phyloP scores from a whole-genome alignment of 1,140 invertebrate species.

The Coptotermes formosanus region DNA sequence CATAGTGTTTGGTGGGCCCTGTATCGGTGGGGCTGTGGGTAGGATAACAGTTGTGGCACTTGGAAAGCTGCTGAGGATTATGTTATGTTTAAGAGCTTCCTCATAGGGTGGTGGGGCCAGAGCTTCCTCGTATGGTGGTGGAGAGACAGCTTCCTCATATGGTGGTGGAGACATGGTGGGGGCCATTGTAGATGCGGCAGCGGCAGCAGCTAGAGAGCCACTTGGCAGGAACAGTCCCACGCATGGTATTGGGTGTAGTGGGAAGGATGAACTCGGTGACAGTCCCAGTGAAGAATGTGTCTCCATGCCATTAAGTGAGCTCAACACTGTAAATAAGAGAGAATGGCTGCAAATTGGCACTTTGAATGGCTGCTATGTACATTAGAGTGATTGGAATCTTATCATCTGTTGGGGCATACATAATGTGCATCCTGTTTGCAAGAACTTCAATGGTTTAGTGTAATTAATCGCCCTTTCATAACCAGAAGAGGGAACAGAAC shows the following conservation, averaged over 20 bases:
- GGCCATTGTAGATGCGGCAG: slow-evolving; percentile 37
- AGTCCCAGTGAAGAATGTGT: slow-evolving; percentile 30
- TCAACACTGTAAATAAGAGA: slow-evolving; percentile 31
- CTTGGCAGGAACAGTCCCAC: slow-evolving; percentile 34
- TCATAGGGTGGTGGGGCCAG: slow-evolving; percentile 41
- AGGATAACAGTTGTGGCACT: slow-evolving; percentile 19
- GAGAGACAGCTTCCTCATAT: slow-evolving; percentile 40
- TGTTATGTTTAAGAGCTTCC: slow-evolving; percentile 42
- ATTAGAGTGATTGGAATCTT: neutral
- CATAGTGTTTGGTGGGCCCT: neutral
- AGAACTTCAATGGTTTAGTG: neutral
- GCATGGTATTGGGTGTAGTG: slow-evolving; percentile 34
- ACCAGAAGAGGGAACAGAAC: too few species aligned
- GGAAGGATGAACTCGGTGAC: slow-evolving; percentile 31
- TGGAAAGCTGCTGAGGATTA: slow-evolving; percentile 41
- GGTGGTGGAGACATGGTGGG: slow-evolving; percentile 37
- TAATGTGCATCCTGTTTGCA: neutral
- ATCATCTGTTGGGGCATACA: neutral
- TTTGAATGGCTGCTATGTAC: neutral
- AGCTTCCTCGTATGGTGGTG: slow-evolving; percentile 41
- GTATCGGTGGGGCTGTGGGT: slow-evolving; percentile 27
- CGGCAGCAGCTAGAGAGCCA: slow-evolving; percentile 29
- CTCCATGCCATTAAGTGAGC: slow-evolving; percentile 38
- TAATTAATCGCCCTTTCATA: too few species aligned
- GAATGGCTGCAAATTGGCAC: neutral